Percentiles rank a stretch among this genome's conserved stretches.
Conservation (phyloP, 2,113 vertebrate species). For the Zapornia atra region DNA sequence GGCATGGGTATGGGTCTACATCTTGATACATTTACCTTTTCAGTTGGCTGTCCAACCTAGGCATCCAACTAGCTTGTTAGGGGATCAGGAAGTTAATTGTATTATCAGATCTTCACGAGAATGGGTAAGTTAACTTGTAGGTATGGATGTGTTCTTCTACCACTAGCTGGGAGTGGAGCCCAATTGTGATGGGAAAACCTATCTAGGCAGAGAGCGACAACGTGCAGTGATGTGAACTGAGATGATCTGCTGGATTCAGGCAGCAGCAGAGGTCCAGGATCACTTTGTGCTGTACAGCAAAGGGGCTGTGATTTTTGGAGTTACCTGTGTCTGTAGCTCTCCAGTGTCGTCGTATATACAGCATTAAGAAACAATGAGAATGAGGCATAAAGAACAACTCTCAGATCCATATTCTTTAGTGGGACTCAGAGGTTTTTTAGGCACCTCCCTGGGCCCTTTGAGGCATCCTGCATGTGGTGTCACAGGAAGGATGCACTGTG, state of each 20-base stretch:
- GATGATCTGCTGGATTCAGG: background rate
- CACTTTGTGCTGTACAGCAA: background rate
- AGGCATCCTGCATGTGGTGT: background rate
- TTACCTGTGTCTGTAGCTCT: background rate
- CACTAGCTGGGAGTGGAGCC: background rate
- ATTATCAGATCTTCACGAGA: background rate
- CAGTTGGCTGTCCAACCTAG: too few species aligned
- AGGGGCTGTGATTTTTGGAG: background rate
- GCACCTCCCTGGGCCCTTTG: background rate
- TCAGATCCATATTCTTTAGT: background rate
- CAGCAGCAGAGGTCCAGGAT: background rate
- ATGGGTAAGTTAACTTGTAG: background rate
- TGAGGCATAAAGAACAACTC: background rate
- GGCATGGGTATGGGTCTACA: background rate
- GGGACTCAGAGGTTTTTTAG: background rate
- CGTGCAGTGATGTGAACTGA: background rate
- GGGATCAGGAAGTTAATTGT: too few species aligned
- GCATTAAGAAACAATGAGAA: background rate
- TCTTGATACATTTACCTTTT: background rate
- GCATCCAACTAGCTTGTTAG: too few species aligned
- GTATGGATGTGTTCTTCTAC: background rate
- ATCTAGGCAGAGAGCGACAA: background rate
- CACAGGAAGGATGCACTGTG: background rate
- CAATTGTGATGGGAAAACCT: background rate
- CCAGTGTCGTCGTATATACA: background rate